phyloP scores from a whole-genome alignment of 1,140 invertebrate genomes.

The Lepidostoma basale region DNA sequence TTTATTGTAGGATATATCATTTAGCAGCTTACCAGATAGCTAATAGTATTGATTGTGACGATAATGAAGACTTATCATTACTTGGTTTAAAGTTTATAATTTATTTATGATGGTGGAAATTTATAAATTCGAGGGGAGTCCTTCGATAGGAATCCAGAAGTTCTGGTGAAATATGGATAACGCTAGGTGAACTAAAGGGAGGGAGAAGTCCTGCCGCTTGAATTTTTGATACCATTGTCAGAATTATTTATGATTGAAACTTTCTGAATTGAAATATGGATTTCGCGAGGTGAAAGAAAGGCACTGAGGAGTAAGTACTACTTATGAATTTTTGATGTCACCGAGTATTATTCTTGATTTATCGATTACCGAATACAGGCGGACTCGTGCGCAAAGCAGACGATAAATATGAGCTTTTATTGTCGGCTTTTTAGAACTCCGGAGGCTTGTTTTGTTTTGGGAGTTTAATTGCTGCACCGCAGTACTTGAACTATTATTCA shows the following conservation, averaged over 20 bases:
- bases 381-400: neutral
- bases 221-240: conserved; percentile 19
- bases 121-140: neutral
- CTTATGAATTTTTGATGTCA: too few species aligned
- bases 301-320: too few species aligned
- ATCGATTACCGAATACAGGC: neutral
- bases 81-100: conserved; percentile 17
- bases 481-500: too few species aligned
- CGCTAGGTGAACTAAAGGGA: conserved; percentile 8
- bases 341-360: too few species aligned
- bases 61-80: conserved; percentile 6
- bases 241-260: conserved; percentile 10
- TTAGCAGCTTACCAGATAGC: too few species aligned
- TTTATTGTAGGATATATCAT: too few species aligned
- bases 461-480: too few species aligned
- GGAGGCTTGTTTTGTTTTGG: too few species aligned
- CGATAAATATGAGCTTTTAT: conserved; percentile 4
- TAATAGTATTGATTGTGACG: too few species aligned
- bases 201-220: neutral
- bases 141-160: conserved; percentile 5
- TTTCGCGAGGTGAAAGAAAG: too few species aligned
- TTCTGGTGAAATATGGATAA: conserved; percentile 18
- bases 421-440: too few species aligned
- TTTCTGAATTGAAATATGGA: too few species aligned
- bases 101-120: conserved; percentile 18